Conservation (phyloP, 2,888 invertebrate genomes). For the Plutella xylostella region DNA sequence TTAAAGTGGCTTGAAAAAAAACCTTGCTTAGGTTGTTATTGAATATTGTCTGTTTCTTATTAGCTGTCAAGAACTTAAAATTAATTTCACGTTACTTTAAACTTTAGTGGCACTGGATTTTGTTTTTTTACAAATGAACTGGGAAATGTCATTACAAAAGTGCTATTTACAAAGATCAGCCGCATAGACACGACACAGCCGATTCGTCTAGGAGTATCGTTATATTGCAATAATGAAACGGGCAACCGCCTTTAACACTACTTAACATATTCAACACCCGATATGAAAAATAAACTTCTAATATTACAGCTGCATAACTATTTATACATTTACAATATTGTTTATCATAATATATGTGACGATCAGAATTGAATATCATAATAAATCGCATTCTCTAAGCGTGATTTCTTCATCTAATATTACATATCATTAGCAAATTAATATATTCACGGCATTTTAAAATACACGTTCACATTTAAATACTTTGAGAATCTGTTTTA, state of each 20-base stretch:
- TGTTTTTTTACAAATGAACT: background rate
- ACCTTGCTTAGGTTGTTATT: background rate
- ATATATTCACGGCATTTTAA: slow-evolving; percentile 25
- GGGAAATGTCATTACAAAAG: slow-evolving; percentile 10
- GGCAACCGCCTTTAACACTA: slow-evolving; percentile 60
- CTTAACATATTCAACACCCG: slow-evolving; percentile 66
- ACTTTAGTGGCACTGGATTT: slow-evolving; percentile 2
- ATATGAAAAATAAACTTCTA: slow-evolving; percentile 71
- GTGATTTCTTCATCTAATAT: slow-evolving; percentile 39
- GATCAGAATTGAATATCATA: slow-evolving; percentile 36
- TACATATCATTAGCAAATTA: slow-evolving; percentile 43
- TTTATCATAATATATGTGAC: slow-evolving; percentile 37
- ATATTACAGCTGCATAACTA: slow-evolving; percentile 67
- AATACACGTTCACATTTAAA: slow-evolving; percentile 21
- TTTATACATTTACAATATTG: slow-evolving; percentile 65
- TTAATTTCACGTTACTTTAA: background rate
- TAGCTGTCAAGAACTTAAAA: background rate
- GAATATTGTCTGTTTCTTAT: slow-evolving; percentile 3
- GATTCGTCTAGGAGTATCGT: slow-evolving; percentile 56
- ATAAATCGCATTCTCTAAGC: slow-evolving; percentile 55
- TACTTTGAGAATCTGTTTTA: slow-evolving; percentile 29
- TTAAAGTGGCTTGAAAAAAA: slow-evolving; percentile 14
- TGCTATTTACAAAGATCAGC: slow-evolving; percentile 20
- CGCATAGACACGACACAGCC: slow-evolving; percentile 68
- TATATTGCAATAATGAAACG: slow-evolving; percentile 59